Evolutionary conservation across 2,113 vertebrate genomes (phyloP), one percentile per base, ranked within the genome.

Genomic region (Corynorhinus townsendii): DNA sequence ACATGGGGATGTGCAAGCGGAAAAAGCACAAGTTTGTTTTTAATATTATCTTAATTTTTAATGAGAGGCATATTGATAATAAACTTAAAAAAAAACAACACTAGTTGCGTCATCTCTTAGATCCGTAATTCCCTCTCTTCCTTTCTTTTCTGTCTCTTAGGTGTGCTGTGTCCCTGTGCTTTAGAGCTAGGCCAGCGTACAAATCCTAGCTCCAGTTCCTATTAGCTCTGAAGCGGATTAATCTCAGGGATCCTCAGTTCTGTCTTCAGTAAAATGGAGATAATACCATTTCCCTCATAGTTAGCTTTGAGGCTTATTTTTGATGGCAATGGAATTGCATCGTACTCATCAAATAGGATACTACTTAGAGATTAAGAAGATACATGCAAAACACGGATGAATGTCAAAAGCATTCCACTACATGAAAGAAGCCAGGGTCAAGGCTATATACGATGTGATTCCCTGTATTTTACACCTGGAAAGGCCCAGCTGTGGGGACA

Each of bases 31-130:
- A 47, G 26, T 62, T 96, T 52, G 26, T 75, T 79, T 79, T 87
- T 82, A 38, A 35, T 62, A 95, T 90, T 52, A 69, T 86, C 89
- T 66, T 80, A 33, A 87, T 80, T 93, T 92, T 92, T 30, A 40
- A 64, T 20, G 38, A 82, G n/a, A 79, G 28, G 80, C 35, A 75
- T 49, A 69, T 30, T 69, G 26, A n/a, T 77, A 80, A 73, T 71
- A 59, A 68, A 66, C 33, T 16, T 59, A 4, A 7, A 64, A 93
- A 52, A 86, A 40, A 73, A 47, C 38, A 40, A 40, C 38, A 40
- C 38, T 10, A 10, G 40, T 52, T 73, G 38, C 7, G 40, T 56
- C 22, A 59, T 52, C 47, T 77, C 24, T 38, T 22, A 69, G 33
- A 75, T 3, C 16, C 83, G 9, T 3, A 33, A 2, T 82, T 35